Evolutionary conservation across 2,113 vertebrate species (phyloP), one percentile per base, ranked within the genome.

Genomic region (Hydrochoerus hydrochaeris): DNA sequence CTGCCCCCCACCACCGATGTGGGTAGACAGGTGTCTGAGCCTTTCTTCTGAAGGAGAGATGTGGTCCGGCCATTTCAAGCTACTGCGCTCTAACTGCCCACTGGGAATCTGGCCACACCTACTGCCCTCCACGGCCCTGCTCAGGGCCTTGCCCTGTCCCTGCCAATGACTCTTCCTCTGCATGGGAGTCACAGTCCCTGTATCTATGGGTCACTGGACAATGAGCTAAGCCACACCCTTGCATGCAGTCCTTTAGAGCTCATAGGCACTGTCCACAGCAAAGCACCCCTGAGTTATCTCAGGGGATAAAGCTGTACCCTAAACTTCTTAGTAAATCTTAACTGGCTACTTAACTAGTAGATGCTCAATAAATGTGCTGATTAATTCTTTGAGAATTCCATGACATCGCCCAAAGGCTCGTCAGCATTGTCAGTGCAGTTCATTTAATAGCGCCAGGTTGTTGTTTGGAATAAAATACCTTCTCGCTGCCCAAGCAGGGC

Each of bases 341-440:
- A 35, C 9, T 22, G 67, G 38, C 7, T 38, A 4, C 22, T 69
- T 63, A 65, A 12, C 35, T 38, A 30, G 41, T 14, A 38, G 73
- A 5, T 69, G 38, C n/a, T 77, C n/a, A 35, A 1, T 57, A 62
- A 41, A 80, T 24, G 17, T 71, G 71, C 2, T 20, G 54, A 54
- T 44, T 7, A 14, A 41, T 58, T 52, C 3, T 5, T 16, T 54
- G 24, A 82, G 71, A 28, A 32, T 32, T 19, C 63, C 13, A 1
- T 32, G 12, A 17, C 24, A 46, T 13, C 14, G 80, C 54, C 57
- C 91, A 26, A 16, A 62, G 35, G 49, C 54, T 0, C 0, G 3
- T 49, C 54, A 3, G 2, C 8, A 1, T 14, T 14, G 44, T 32
- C 19, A 6, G 0, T 0, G 1, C 2, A 3, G 10, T 38, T 38